These are phyloP conservation scores for Hyla sarda DNA, from an alignment of 2,113 vertebrate genomes.

Conservation along the genomic window DNA sequence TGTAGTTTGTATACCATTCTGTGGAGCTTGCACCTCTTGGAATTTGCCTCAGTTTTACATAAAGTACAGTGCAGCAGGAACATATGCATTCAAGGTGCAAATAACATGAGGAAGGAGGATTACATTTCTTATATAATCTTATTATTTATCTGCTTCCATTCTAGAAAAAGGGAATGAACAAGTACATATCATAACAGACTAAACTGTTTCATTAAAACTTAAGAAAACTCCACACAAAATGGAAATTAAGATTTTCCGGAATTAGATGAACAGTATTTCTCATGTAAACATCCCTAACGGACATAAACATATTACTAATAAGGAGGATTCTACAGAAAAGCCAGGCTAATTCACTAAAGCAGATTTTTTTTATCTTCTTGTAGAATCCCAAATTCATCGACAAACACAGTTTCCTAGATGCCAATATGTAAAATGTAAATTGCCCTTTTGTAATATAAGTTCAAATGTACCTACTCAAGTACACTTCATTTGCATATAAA, in stretches of 20 bases:
- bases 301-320: neutral
- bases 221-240: too few relatives aligned
- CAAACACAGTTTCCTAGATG: neutral
- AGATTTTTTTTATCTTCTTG: neutral
- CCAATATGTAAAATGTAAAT: neutral
- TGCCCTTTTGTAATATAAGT: neutral
- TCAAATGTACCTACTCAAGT: conserved; percentile 1
- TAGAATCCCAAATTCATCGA: neutral
- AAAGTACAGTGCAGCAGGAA: too few relatives aligned
- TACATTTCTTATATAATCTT: too few relatives aligned
- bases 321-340: neutral
- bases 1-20: too few relatives aligned
- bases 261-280: neutral
- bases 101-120: too few relatives aligned
- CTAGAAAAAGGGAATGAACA: too few relatives aligned
- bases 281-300: neutral
- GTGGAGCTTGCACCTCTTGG: too few relatives aligned
- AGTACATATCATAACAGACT: neutral
- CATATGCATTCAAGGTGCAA: too few relatives aligned
- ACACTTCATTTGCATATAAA: conserved; percentile 28
- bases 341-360: neutral
- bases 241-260: neutral
- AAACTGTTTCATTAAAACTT: neutral
- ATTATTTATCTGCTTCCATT: too few relatives aligned
- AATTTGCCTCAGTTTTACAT: too few relatives aligned